Percentiles rank a stretch among this genome's conserved stretches.
These are phyloP conservation scores for Dioctria rufipes DNA, from an alignment of 2,888 invertebrate genomes.

Conservation along the genomic window DNA sequence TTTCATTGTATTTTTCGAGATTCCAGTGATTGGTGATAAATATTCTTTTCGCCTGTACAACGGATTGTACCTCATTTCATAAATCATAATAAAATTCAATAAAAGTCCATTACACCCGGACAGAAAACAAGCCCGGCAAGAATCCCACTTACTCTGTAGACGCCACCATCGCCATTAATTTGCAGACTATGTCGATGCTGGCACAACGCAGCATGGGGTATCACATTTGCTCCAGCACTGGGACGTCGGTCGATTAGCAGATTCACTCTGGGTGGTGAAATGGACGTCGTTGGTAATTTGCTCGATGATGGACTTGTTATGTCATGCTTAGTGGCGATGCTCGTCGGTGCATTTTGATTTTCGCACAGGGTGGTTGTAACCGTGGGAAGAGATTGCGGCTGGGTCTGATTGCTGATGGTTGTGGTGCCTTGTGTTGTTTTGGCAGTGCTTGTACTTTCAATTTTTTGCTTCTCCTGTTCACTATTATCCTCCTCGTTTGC, in stretches of 20 bases:
- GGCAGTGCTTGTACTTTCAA: constrained; percentile 24
- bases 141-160: constrained; percentile 55
- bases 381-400: constrained; percentile 55
- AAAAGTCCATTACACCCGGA: constrained; percentile 50
- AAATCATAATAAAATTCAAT: constrained; percentile 53
- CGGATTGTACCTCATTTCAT: constrained; percentile 45
- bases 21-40: constrained; percentile 21
- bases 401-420: constrained; percentile 10
- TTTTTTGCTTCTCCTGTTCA: no score
- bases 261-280: constrained; percentile 58
- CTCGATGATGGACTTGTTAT: constrained; percentile 56
- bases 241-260: constrained; percentile 61
- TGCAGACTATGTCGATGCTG: constrained; percentile 62
- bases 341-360: constrained; percentile 45
- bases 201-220: constrained; percentile 62
- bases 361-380: constrained; percentile 59
- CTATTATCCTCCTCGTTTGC: constrained; percentile 55
- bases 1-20: constrained; percentile 50
- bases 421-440: constrained; percentile 16
- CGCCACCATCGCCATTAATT: constrained; percentile 60
- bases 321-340: constrained; percentile 30
- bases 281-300: constrained; percentile 57
- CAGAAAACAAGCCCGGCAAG: constrained; percentile 32
- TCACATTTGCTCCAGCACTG: constrained; percentile 61
- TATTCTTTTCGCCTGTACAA: constrained; percentile 31